A percentile compares a stretch with the other conserved stretches of the same genome.
phyloP scores from a whole-genome alignment of 2,888 invertebrate species.

The Formica aserva region DNA sequence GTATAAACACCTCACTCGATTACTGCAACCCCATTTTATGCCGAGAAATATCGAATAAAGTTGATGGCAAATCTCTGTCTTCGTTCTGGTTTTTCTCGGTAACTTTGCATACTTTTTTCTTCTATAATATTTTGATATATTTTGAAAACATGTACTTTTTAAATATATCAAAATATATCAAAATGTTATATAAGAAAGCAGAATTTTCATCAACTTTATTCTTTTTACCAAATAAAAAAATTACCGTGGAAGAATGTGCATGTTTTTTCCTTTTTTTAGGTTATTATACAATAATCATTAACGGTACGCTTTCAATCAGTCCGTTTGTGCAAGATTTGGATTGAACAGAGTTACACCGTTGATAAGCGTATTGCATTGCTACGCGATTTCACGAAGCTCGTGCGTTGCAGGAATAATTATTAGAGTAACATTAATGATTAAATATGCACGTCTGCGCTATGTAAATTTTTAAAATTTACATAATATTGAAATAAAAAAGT shows the following conservation, averaged over 20 bases:
- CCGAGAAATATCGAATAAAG: constrained; percentile 57
- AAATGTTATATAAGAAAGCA: neutral
- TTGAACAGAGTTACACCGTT: neutral
- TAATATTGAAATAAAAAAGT: constrained; percentile 11
- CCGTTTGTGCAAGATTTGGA: constrained; percentile 20
- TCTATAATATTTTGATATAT: too few species aligned
- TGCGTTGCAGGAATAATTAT: constrained; percentile 6
- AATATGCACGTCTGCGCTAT: constrained; percentile 12
- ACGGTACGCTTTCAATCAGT: constrained; percentile 27
- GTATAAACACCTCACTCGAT: constrained; percentile 50
- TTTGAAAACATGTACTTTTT: too few species aligned
- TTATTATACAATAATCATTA: constrained; percentile 2
- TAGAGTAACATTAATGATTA: constrained; percentile 7
- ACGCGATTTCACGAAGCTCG: neutral
- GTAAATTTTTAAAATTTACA: constrained; percentile 28
- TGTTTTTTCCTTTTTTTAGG: constrained; percentile 46
- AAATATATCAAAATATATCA: neutral
- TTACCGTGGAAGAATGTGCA: constrained; percentile 61
- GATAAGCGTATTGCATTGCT: neutral
- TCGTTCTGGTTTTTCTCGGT: neutral
- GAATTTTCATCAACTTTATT: constrained; percentile 60
- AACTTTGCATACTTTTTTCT: neutral
- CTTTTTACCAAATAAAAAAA: constrained; percentile 32
- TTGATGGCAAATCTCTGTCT: constrained; percentile 52
- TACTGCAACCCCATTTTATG: constrained; percentile 66